Evolutionary conservation across 2,113 vertebrate genomes (phyloP).

Genomic region (Aphyosemion australe): DNA sequence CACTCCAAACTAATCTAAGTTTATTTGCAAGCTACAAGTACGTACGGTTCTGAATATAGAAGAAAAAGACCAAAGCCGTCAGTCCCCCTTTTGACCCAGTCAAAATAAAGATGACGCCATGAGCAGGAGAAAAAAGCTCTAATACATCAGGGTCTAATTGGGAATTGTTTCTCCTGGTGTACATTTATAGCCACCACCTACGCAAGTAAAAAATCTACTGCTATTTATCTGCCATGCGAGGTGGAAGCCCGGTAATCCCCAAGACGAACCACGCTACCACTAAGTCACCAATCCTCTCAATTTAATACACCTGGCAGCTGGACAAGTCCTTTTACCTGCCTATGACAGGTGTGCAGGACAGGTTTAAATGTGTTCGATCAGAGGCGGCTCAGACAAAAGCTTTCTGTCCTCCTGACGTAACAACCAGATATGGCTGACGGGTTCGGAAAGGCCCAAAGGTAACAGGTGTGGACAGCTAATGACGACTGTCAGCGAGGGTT

Average conservation of each 20-base stretch:
- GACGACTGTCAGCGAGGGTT: not conserved
- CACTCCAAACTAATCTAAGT: slow-evolving; percentile 35
- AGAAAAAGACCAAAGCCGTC: slow-evolving; percentile 34
- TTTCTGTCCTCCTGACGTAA: slow-evolving; percentile 38
- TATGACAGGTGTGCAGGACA: not conserved
- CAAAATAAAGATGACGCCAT: slow-evolving; percentile 26
- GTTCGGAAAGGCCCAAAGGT: slow-evolving; percentile 1
- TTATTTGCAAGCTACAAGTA: slow-evolving; percentile 41
- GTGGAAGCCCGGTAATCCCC: slow-evolving; percentile 48
- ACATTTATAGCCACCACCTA: slow-evolving; percentile 54
- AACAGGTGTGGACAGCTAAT: slow-evolving; percentile 6
- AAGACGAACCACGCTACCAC: not conserved
- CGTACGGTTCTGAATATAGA: slow-evolving; percentile 48
- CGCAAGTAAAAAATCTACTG: slow-evolving; percentile 52
- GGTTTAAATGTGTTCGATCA: slow-evolving; percentile 1
- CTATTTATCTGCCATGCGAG: slow-evolving; percentile 50
- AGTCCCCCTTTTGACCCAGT: slow-evolving; percentile 38
- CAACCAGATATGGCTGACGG: not conserved
- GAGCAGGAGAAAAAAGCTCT: slow-evolving; percentile 15
- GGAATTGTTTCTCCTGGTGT: slow-evolving; percentile 10
- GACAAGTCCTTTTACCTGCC: slow-evolving; percentile 13
- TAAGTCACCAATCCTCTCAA: slow-evolving; percentile 33
- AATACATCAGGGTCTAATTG: slow-evolving; percentile 28
- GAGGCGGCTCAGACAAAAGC: not conserved
- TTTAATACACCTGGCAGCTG: slow-evolving; percentile 32